Evolutionary conservation across 2,113 vertebrate species (phyloP), one percentile per base, ranked within the genome.

Genomic region (Hippopotamus amphibius): DNA sequence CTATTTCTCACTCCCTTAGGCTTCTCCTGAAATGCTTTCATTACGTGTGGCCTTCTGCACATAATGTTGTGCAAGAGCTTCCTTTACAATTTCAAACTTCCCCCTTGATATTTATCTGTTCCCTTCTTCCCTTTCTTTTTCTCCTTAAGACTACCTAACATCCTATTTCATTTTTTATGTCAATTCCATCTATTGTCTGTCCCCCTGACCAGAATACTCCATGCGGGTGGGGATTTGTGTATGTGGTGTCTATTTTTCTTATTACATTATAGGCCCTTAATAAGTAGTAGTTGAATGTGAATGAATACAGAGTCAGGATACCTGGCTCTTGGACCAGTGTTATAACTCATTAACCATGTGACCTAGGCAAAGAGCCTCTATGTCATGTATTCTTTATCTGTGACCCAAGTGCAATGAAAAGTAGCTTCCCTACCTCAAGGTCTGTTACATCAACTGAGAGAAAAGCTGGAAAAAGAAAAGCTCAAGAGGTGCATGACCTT

Each of bases 221-320:
- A 37, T 85, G 17, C 68, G 26, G 30, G 1, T 55, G 15, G 8
- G 10, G 22, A 13, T 50, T 37, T 63, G 26, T 68, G 43, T 19
- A 11, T 15, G 33, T 57, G 77, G 21, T 6, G 0, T 72, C 14
- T 57, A 0, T 72, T 86, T 97, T 93, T 19, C 30, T 89, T 95
- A 65, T 87, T 59, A 86, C 10, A 91, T 55, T 74, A 5, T 55
- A 92, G 16, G 9, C 5, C 12, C 33, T 86, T 92, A 19, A 88
- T 48, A 94, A 96, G 69, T 37, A 76, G 74, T 77, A 84, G 14
- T 57, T 95, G 59, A 92, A 71, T 79, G 48, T 91, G 17, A 53
- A 85, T 93, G 14, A 95, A 48, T 48, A 79, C 90, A 88, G 7
- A 92, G 21, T 68, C 50, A 22, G 8, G 72, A 76, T 22, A 43